Base-by-base conservation (phyloP, 2,888 invertebrate species). In the Thecocarcelia acutangulata region DNA sequence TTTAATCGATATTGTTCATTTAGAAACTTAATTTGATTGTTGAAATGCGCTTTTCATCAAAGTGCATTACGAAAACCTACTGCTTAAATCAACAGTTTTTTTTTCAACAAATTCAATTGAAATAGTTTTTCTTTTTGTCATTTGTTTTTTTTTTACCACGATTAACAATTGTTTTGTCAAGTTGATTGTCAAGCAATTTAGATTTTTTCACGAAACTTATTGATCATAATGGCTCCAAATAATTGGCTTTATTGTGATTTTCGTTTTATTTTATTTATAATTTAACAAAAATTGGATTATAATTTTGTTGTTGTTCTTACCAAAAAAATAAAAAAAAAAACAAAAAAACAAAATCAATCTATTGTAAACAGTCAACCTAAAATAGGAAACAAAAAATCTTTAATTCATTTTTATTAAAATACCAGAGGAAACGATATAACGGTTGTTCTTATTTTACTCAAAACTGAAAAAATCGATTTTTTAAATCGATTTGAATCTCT, bases 141-240 rank as follows among this genome's bases (percentile, higher is more conserved):
- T 37, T 52, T 61, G n/a, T 63, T 68, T 42, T 42, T 42, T 46
- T 46, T 46, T 46, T 46, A 72, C 37, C 75, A 76, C 68, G 69
- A 84, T 69, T 28, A 83, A 78, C 77, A 82, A 79, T 90, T 91
- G 90, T 90, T 91, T 90, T 90, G 91, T 90, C 90, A 90, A 73
- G 90, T 88, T 89, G 88, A 88, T 89, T 89, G 89, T 89, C 90
- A 90, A 90, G 89, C 88, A 89, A 90, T 89, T 87, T 87, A 87
- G 90, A 91, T 91, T 91, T 64, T 91, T 90, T 90, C 90, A 91
- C 91, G 91, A 91, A 91, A 91, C 91, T 90, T 91, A 91, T 90
- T 90, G 90, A 90, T 90, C 89, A 88, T 88, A 89, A 90, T 89
- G 91, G 90, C 91, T 91, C 91, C 91, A 90, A 90, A 88, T 89